Percentiles rank a stretch among this genome's conserved stretches.
phyloP scores from a whole-genome alignment of 2,888 invertebrate species.

The Adelphocoris suturalis region DNA sequence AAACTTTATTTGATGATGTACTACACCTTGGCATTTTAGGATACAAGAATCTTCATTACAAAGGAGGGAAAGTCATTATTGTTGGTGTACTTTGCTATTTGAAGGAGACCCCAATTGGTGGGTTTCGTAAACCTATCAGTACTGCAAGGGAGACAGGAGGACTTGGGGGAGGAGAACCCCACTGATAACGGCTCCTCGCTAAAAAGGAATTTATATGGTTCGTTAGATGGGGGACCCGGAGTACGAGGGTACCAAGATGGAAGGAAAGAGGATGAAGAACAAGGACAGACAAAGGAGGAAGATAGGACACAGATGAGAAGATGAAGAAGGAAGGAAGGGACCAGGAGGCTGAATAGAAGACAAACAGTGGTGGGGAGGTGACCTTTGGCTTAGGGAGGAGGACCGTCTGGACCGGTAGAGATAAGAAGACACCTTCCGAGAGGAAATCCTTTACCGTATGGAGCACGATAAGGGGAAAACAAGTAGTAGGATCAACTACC shows the following conservation, averaged over 20 bases:
- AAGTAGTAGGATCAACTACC: too few species aligned
- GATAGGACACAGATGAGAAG: neutral
- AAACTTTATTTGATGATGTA: too few species aligned
- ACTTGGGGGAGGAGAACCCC: neutral
- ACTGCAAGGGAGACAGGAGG: neutral
- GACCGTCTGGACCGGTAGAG: neutral
- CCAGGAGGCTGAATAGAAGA: neutral
- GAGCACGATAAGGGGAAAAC: too few species aligned
- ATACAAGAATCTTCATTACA: too few species aligned
- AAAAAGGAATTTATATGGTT: neutral
- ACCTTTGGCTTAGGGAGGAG: neutral
- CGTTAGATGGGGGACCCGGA: neutral
- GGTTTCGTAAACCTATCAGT: neutral
- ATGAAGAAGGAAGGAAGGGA: neutral
- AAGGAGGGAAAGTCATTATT: too few species aligned
- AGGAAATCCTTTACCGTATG: neutral
- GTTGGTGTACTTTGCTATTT: too few species aligned
- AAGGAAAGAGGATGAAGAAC: too few species aligned
- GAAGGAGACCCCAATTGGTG: neutral
- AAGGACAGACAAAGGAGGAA: neutral
- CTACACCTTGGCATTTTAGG: too few species aligned
- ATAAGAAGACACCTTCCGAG: slow-evolving; percentile 16
- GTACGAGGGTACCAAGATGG: too few species aligned
- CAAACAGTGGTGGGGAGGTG: neutral
- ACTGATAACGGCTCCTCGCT: neutral